These are phyloP conservation scores for Myrmecophaga tridactyla DNA, from an alignment of 2,113 vertebrate species.

Conservation along the genomic window DNA sequence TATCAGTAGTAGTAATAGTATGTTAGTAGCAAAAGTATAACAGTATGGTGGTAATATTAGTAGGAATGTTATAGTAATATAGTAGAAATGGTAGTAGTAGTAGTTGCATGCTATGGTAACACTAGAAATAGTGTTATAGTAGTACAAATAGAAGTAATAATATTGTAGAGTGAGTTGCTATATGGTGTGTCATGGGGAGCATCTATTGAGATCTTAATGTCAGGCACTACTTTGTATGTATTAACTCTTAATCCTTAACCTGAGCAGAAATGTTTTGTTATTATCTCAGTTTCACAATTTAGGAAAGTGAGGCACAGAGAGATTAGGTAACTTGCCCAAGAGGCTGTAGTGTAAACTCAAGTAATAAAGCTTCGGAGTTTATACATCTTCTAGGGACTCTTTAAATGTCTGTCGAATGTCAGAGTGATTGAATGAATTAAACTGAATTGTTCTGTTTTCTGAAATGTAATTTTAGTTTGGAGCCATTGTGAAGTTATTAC, in stretches of 20 bases:
- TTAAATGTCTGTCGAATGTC: not conserved
- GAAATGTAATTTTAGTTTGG: not conserved
- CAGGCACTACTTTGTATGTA: not conserved
- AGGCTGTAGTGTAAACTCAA: not conserved
- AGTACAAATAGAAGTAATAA: not conserved
- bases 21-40: not conserved
- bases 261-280: not conserved
- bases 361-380: not conserved
- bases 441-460: not conserved
- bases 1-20: not conserved
- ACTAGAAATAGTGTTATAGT: not conserved
- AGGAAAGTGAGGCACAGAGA: not conserved
- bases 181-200: too few relatives aligned
- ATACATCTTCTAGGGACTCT: not conserved
- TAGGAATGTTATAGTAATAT: not conserved
- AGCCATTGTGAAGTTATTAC: not conserved
- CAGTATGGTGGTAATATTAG: rapidly evolving
- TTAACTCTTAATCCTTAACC: not conserved
- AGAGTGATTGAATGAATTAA: not conserved
- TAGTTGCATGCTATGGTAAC: not conserved
- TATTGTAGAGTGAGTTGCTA: too few relatives aligned
- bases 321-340: not conserved
- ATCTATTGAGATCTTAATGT: not conserved
- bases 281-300: not conserved
- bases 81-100: too few relatives aligned